phyloP scores from a whole-genome alignment of 1,140 invertebrate species.

The Drosophila neocordata region DNA sequence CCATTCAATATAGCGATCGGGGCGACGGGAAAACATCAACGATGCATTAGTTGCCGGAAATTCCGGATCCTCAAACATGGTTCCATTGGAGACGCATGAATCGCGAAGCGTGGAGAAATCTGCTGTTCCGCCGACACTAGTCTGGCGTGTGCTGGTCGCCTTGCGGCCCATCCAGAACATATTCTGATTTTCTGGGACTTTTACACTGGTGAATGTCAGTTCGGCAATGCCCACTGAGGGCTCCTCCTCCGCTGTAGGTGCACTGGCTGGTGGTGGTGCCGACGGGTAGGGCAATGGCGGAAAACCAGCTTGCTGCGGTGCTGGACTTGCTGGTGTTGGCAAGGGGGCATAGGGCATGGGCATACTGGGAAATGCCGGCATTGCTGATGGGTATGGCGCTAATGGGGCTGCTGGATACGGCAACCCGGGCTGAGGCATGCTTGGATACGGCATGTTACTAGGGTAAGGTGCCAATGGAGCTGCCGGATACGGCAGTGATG shows the following conservation, averaged over 20 bases:
- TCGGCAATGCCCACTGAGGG: slow-evolving; percentile 70
- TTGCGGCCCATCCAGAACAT: slow-evolving; percentile 78
- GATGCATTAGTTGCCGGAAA: slow-evolving; percentile 91
- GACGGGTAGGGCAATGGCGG: slow-evolving; percentile 55
- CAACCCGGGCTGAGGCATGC: slow-evolving; percentile 43
- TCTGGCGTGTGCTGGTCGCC: slow-evolving; percentile 51
- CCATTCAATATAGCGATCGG: slow-evolving; percentile 92
- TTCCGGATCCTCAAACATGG: slow-evolving; percentile 94
- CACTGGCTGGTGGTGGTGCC: slow-evolving; percentile 52
- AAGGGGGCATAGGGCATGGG: slow-evolving; percentile 69
- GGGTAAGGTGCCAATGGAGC: slow-evolving; percentile 42
- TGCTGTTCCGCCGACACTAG: slow-evolving; percentile 84
- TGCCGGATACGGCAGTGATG: slow-evolving; percentile 52
- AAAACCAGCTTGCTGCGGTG: slow-evolving; percentile 52
- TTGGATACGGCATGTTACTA: slow-evolving; percentile 29
- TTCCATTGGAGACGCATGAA: slow-evolving; percentile 87
- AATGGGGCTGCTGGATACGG: slow-evolving; percentile 61
- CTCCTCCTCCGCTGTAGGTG: slow-evolving; percentile 61
- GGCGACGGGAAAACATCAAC: slow-evolving; percentile 90
- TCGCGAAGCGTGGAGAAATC: slow-evolving; percentile 89
- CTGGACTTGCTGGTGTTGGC: slow-evolving; percentile 44
- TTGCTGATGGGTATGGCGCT: slow-evolving; percentile 42
- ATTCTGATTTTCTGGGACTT: slow-evolving; percentile 75
- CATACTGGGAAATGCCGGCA: slow-evolving; percentile 63
- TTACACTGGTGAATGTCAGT: slow-evolving; percentile 73